Percentiles rank a stretch among this genome's conserved stretches.
Conservation (phyloP, 2,113 vertebrate genomes). For the Myotis brandtii region DNA sequence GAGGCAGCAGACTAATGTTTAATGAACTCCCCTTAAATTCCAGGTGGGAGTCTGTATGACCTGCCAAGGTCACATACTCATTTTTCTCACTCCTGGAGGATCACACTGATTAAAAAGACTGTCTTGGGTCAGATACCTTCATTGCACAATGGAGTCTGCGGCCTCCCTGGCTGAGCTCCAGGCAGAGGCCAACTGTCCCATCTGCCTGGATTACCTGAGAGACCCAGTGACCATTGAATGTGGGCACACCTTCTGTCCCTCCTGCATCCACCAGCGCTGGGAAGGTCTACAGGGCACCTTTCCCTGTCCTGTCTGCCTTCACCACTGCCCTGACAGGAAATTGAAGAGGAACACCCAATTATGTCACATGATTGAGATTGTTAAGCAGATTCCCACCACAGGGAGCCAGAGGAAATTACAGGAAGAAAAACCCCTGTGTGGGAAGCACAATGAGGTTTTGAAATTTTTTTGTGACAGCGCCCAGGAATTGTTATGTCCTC, state of each 20-base stretch:
- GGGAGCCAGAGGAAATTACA: background rate
- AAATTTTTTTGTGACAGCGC: background rate
- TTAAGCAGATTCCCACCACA: background rate
- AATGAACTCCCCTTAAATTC: too few species aligned
- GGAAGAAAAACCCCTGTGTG: background rate
- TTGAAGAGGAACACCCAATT: background rate
- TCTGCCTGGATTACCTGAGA: constrained; percentile 25
- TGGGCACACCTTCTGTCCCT: constrained; percentile 62
- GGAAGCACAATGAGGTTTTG: background rate
- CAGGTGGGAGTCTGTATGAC: too few species aligned
- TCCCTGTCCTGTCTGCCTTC: background rate
- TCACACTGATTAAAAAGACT: too few species aligned
- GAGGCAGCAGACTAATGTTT: too few species aligned
- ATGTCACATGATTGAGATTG: background rate
- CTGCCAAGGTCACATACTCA: background rate
- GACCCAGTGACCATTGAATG: background rate
- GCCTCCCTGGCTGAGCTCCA: constrained; percentile 10
- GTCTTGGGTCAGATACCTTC: background rate
- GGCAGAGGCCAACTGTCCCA: constrained; percentile 2
- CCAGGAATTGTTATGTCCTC: constrained; percentile 44
- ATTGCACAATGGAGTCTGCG: constrained; percentile 29
- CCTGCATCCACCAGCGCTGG: constrained; percentile 8
- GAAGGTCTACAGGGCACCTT: background rate
- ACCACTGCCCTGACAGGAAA: background rate
- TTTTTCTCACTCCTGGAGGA: background rate